Evolutionary conservation across 2,888 invertebrate genomes (phyloP), one percentile per base, ranked within the genome.

Genomic region (Drosophila borealis): DNA sequence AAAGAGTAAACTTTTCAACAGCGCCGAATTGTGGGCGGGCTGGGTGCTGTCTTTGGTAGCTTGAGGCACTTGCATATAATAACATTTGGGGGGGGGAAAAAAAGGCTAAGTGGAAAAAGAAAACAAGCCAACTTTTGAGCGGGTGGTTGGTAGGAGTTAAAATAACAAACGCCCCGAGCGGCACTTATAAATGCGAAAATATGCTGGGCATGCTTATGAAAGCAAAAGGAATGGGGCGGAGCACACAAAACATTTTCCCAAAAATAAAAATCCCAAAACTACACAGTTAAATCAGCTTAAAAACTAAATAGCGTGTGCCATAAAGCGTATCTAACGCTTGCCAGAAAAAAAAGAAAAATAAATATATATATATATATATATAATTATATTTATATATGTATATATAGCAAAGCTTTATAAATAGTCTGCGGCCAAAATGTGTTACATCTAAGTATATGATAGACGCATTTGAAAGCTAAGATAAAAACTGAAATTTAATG

Each of bases 61-160:
- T 44, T 41, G 62, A 10, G 37, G 64, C 69, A 74, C 69, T 74
- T 74, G 57, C 74, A 69, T 68, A 65, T 54, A 54, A 74, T 46
- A 74, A 74, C 60, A 74, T 74, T 65, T 72, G 2, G 61, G 36
- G 9, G 2, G 61, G 36, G 9, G 14, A 36, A 44, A 19, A 54
- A 36, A 61, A 72, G 59, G 61, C 53, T 59, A 59, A 63, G 62
- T 67, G 73, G 41, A 33, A 48, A 54, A 63, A 25, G 49, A 73
- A 64, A 63, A 56, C 54, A 73, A 36, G 10, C 11, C 39, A 45
- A 8, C 17, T 5, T 3, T 11, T 9, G 25, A 13, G 19, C 8
- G 39, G 17, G 13, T 14, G 49, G 11, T 17, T 39, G 19, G 53
- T 14, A 34, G n/a, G 34, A 42, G 29, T 21, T 55, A 55, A 50